Conservation (phyloP, 2,797 vertebrate genomes). For the Perodicticus potto region DNA sequence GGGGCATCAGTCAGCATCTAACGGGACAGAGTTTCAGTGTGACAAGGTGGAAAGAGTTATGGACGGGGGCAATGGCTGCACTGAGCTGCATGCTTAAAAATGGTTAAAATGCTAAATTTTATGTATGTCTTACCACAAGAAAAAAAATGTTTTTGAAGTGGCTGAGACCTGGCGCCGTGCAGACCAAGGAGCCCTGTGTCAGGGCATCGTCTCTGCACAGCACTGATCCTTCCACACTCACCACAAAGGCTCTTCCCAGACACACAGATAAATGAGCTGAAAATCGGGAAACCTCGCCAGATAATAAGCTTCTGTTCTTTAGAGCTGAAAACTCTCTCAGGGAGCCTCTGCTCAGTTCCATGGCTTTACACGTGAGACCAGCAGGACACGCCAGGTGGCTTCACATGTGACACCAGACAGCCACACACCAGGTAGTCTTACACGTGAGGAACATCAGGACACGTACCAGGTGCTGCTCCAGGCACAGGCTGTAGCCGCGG, state of each 20-base stretch:
- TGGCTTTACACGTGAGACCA: background rate
- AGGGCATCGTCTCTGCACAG: too few species aligned
- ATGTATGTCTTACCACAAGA: rapidly evolving
- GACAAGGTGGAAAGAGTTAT: too few species aligned
- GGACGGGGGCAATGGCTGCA: rapidly evolving
- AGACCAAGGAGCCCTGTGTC: background rate
- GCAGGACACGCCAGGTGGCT: too few species aligned
- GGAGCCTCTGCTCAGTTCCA: background rate
- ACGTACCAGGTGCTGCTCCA: too few species aligned
- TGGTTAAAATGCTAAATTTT: rapidly evolving
- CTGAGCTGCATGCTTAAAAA: rapidly evolving
- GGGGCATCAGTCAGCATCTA: rapidly evolving
- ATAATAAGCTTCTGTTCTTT: background rate
- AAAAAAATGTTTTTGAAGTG: rapidly evolving
- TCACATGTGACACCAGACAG: too few species aligned
- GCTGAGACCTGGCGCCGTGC: rapidly evolving
- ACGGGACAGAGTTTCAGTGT: rapidly evolving
- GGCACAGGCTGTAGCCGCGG: background rate
- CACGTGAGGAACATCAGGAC: too few species aligned
- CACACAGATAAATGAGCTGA: too few species aligned
- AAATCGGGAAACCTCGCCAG: background rate
- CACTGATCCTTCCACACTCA: background rate
- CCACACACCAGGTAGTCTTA: too few species aligned
- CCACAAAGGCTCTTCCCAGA: background rate
- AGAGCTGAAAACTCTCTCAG: rapidly evolving